Base-by-base conservation (phyloP, 2,113 vertebrate genomes). In the Illadopsis cleaveri region DNA sequence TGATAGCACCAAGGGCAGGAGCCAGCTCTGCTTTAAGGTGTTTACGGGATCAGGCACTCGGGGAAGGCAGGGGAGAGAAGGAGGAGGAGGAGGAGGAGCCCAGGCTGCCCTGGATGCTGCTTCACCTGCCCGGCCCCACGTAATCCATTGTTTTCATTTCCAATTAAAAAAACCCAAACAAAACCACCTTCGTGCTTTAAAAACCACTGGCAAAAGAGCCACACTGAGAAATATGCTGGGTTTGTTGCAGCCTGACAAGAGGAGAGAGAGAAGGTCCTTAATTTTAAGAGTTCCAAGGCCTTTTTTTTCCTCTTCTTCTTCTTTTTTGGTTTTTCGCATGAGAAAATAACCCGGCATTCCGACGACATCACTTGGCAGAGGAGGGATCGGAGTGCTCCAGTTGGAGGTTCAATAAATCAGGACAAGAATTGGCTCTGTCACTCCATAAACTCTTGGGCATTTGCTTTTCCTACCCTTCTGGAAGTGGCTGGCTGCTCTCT, bases 291-390 rank as follows among this genome's bases (percentile, higher is more conserved):
- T 94, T 95, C 89, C 86, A 94, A 25, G 7, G 35, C 4, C 37
- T 23, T 37, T 40, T 65, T 71, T 47, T 17, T 38, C 37, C 21
- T 5, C 51, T 85, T 53, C 83, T 51, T 61, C 53, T 82, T 57
- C 28, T 28, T 82, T 58, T 38, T 45, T 27, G 30, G 82, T 92
- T 93, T 89, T 60, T 60, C 58, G 25, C 96, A 91, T 95, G 97
- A 97, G 95, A 97, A 97, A 97, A 97, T 92, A 96, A 95, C 94
- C n/a, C 93, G 68, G 90, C 97, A 93, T 97, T 97, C 97, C 97
- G 86, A 90, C 95, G 27, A 13, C 95, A 96, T 96, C 95, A 31
- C 94, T 96, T 97, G 96, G 96, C 96, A 97, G 95, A 69, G 40
- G 89, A 79, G 85, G 89, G 62, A 82, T 40, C n/a, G 47, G 86